Evolutionary conservation across 2,888 invertebrate genomes (phyloP), one percentile per base, ranked within the genome.

Genomic region (Brachynemurus nebulosus): DNA sequence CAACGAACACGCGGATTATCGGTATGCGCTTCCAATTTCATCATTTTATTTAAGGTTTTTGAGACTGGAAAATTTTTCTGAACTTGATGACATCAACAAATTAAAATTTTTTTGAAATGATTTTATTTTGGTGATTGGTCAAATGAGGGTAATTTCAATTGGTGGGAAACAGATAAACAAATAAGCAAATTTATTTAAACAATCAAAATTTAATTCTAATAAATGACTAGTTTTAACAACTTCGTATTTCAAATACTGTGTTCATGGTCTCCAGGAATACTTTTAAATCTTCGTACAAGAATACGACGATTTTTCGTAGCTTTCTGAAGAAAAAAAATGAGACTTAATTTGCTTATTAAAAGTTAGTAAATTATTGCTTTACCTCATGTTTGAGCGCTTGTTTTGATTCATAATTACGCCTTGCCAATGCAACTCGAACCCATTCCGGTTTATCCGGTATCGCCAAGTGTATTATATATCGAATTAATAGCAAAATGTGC

Each of bases 371-470:
- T 40, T 33, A 18, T 18, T 3, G 12, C 50, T 56, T 57, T 57
- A 66, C 68, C 66, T 73, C 72, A 53, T 67, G 63, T 57, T 78
- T 78, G 30, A 77, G 64, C 1, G 78, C 78, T 55, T 74, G 70
- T 53, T 72, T 71, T 6, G 76, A 74, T 54, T 75, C 73, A 54
- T 72, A 74, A 55, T 74, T 74, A 40, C 68, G 68, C 55, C 69
- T 72, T 2, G 78, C 74, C 45, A 79, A 59, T 4, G 74, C 74
- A 16, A 77, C 67, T 45, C 76, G 66, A 17, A 80, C 76, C 74
- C 74, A 76, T 50, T 76, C 70, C 3, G 83, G 82, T 45, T 76
- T 72, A 57, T 83, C 81, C 20, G 80, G 77, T 49, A 84, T 82
- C 21, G 75, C 69, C 54, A 75, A 74, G 54, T 78, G 74, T 21